A percentile compares a stretch with the other conserved stretches of the same genome.
Evolutionary conservation across 1,140 invertebrate species (phyloP).

Genomic region (Rhysida immarginata): DNA sequence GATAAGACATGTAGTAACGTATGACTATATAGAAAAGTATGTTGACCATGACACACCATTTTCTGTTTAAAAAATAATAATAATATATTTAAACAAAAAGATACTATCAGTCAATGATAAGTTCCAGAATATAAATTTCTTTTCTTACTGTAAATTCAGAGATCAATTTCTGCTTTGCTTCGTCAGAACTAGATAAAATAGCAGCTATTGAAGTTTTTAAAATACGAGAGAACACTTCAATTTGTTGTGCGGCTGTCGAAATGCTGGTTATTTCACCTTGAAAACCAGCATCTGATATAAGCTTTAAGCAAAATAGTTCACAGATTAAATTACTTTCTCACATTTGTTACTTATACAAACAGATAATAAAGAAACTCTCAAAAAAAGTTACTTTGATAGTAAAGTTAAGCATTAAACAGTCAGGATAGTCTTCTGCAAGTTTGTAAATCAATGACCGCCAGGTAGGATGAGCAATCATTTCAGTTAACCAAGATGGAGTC

Average conservation of each 20-base stretch:
- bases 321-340: too few relatives aligned
- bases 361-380: too few relatives aligned
- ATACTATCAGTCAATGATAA: too few relatives aligned
- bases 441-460: slow-evolving; percentile 96
- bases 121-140: too few relatives aligned
- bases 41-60: slow-evolving; percentile 98
- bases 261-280: slow-evolving; percentile 99
- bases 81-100: neutral
- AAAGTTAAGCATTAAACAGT: slow-evolving; percentile 97
- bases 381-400: slow-evolving; percentile 92
- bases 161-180: slow-evolving; percentile 75
- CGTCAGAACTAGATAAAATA: slow-evolving; percentile 45
- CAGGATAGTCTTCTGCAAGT: slow-evolving; percentile 93
- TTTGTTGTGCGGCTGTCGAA: slow-evolving; percentile 96
- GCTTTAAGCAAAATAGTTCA: slow-evolving; percentile 38
- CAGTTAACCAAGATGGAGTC: slow-evolving; percentile 92
- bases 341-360: too few relatives aligned
- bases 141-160: slow-evolving; percentile 85
- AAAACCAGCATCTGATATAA: slow-evolving; percentile 97
- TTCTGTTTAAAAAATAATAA: slow-evolving; percentile 39
- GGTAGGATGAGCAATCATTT: slow-evolving; percentile 95
- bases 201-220: slow-evolving; percentile 83
- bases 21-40: slow-evolving; percentile 96
- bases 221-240: slow-evolving; percentile 96
- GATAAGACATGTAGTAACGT: slow-evolving; percentile 81